Percentiles rank a stretch among this genome's conserved stretches.
These are phyloP conservation scores for Ophonus ardosiacus DNA, from an alignment of 2,888 invertebrate species.

Conservation along the genomic window DNA sequence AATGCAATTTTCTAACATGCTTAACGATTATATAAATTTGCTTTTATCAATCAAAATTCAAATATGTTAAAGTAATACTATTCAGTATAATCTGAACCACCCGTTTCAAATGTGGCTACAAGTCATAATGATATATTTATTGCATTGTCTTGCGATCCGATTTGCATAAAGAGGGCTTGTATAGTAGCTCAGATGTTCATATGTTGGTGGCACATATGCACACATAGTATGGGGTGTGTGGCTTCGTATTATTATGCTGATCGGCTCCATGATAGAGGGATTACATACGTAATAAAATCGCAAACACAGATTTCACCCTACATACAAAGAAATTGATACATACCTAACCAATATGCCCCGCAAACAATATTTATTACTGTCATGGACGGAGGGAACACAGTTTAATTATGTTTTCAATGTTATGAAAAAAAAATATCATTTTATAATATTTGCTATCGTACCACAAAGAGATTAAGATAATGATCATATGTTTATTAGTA, in stretches of 20 bases:
- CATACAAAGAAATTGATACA: constrained; percentile 14
- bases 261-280: constrained; percentile 76
- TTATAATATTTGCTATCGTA: too few species aligned
- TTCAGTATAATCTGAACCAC: background rate
- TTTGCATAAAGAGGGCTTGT: constrained; percentile 15
- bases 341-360: constrained; percentile 47
- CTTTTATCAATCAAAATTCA: too few species aligned
- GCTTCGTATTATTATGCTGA: constrained; percentile 75
- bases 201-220: background rate
- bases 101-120: background rate
- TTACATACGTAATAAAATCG: constrained; percentile 76
- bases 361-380: background rate
- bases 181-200: constrained; percentile 44
- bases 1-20: too few species aligned
- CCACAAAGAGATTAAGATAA: too few species aligned
- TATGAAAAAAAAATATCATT: too few species aligned
- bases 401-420: constrained; percentile 24
- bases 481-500: too few species aligned
- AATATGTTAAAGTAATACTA: too few species aligned
- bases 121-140: constrained; percentile 2
- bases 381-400: background rate
- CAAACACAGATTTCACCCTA: constrained; percentile 24
- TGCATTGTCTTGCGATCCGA: background rate
- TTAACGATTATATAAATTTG: too few species aligned
- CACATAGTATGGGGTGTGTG: background rate